These are phyloP conservation scores for Brachynemurus nebulosus DNA, from an alignment of 2,888 invertebrate species.

Conservation along the genomic window DNA sequence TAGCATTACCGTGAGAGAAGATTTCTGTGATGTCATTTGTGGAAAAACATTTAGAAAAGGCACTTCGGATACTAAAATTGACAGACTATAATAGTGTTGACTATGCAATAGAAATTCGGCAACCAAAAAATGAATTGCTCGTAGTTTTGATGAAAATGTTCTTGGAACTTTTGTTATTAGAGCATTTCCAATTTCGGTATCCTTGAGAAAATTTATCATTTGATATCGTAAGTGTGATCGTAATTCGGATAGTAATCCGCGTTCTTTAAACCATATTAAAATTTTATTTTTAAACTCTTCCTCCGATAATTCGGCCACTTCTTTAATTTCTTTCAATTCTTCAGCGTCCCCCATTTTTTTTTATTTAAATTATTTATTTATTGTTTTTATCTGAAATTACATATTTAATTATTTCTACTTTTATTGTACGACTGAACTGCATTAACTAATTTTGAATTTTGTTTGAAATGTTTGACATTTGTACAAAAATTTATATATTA, in stretches of 20 bases:
- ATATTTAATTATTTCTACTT: too few relatives aligned
- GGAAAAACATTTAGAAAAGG: conserved; percentile 30
- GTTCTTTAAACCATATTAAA: conserved; percentile 43
- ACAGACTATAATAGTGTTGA: conserved; percentile 42
- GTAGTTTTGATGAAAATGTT: conserved; percentile 35
- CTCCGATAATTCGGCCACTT: conserved; percentile 23
- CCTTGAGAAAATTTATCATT: conserved; percentile 40
- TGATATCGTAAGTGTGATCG: conserved; percentile 43
- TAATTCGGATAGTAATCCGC: conserved; percentile 42
- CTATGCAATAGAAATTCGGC: conserved; percentile 44
- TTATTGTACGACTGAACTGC: too few relatives aligned
- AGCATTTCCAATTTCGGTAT: conserved; percentile 30
- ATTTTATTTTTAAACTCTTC: conserved; percentile 44
- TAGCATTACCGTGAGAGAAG: neutral
- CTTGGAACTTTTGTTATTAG: conserved; percentile 21
- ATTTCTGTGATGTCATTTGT: neutral
- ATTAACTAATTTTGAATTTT: too few relatives aligned
- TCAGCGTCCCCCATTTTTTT: too few relatives aligned
- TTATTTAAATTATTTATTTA: too few relatives aligned
- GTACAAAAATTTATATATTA: too few relatives aligned
- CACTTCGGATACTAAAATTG: conserved; percentile 46
- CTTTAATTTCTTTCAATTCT: too few relatives aligned
- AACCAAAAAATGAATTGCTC: conserved; percentile 45
- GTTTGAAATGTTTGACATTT: too few relatives aligned
- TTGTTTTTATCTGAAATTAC: too few relatives aligned